Percentiles rank a stretch among this genome's conserved stretches.
These are phyloP conservation scores for Hucho hucho DNA, from an alignment of 2,113 vertebrate species.

Conservation along the genomic window DNA sequence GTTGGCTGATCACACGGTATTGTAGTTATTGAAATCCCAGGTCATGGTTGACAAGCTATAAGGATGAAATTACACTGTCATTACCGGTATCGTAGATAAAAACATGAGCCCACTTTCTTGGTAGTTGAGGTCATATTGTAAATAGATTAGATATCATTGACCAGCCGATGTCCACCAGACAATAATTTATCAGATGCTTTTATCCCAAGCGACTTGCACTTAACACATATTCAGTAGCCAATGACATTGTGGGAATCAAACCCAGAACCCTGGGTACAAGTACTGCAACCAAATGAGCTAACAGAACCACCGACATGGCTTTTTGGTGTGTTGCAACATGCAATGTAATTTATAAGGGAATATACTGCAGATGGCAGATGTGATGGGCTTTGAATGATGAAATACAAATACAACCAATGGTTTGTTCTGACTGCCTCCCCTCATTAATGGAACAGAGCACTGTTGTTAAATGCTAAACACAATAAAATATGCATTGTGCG, in stretches of 20 bases:
- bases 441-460: conserved; percentile 9
- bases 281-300: too few relatives aligned
- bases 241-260: too few relatives aligned
- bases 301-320: not conserved
- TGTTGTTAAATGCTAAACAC: not conserved
- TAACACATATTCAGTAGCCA: too few relatives aligned
- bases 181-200: not conserved
- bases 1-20: not conserved
- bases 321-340: not conserved
- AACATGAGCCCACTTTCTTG: not conserved
- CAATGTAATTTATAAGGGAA: not conserved
- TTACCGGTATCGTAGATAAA: not conserved
- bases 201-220: too few relatives aligned
- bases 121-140: not conserved
- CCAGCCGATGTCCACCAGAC: not conserved
- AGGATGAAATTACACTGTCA: not conserved
- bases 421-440: conserved; percentile 9
- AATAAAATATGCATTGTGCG: not conserved
- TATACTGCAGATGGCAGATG: not conserved
- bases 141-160: not conserved
- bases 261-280: too few relatives aligned
- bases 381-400: not conserved
- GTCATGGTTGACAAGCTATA: not conserved
- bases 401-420: conserved; percentile 33
- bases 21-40: not conserved